phyloP scores from a whole-genome alignment of 2,888 invertebrate genomes.

The Oasisia sp. region DNA sequence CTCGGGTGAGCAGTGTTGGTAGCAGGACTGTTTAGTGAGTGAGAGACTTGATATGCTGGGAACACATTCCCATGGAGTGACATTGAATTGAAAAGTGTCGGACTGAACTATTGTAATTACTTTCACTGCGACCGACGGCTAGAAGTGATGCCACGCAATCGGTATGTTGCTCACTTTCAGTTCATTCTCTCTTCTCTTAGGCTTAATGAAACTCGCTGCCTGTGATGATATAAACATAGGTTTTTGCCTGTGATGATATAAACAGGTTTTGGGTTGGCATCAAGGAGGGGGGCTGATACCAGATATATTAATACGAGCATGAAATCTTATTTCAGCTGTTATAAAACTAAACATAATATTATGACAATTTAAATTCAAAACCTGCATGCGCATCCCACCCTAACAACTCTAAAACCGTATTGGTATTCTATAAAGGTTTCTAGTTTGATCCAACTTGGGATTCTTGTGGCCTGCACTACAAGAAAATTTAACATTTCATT shows the following conservation, averaged over 20 bases:
- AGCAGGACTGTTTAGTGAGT: conserved; percentile 13
- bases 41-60: neutral
- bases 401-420: neutral
- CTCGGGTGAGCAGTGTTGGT: neutral
- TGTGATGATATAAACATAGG: neutral
- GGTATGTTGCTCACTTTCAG: conserved; percentile 10
- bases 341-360: neutral
- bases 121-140: conserved; percentile 17
- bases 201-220: neutral
- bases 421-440: neutral
- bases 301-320: neutral
- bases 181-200: neutral
- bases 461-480: neutral
- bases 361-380: neutral
- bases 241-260: neutral
- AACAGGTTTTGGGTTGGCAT: neutral
- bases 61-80: conserved; percentile 11
- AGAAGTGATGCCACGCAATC: conserved; percentile 13
- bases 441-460: neutral
- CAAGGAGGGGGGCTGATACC: neutral
- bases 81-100: conserved; percentile 6
- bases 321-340: neutral
- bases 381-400: too few relatives aligned
- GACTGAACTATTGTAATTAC: conserved; percentile 10
- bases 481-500: neutral